A percentile compares a stretch with the other conserved stretches of the same genome.
Evolutionary conservation across 2,888 invertebrate species (phyloP).

Genomic region (Marasmarcha lunaedactyla): DNA sequence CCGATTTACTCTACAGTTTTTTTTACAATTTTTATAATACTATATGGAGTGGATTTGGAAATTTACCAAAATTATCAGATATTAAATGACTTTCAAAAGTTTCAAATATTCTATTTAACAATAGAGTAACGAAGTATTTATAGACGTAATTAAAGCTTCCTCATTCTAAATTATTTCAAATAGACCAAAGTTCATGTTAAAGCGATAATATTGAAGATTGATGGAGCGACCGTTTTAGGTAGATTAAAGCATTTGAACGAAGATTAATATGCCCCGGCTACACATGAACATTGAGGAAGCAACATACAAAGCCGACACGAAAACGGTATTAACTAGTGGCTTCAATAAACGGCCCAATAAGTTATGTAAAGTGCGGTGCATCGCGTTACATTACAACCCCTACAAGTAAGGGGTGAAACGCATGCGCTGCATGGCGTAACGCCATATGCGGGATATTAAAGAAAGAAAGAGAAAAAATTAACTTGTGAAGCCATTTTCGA

Average conservation of each 20-base stretch:
- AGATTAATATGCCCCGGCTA: slow-evolving; percentile 48
- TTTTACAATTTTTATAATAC: too few relatives aligned
- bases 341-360: slow-evolving; percentile 66
- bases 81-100: too few relatives aligned
- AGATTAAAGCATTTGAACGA: slow-evolving; percentile 40
- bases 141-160: neutral
- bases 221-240: slow-evolving; percentile 32
- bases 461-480: slow-evolving; percentile 71
- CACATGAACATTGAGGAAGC: slow-evolving; percentile 38
- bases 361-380: slow-evolving; percentile 68
- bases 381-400: slow-evolving; percentile 65
- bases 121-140: too few relatives aligned
- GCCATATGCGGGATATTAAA: slow-evolving; percentile 71
- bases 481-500: slow-evolving; percentile 71
- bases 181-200: neutral
- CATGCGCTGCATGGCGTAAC: slow-evolving; percentile 65
- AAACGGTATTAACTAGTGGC: slow-evolving; percentile 64
- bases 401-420: slow-evolving; percentile 44
- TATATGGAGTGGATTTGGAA: too few relatives aligned
- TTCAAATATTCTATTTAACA: too few relatives aligned
- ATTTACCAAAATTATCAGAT: too few relatives aligned
- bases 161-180: neutral
- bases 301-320: slow-evolving; percentile 56
- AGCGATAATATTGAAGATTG: slow-evolving; percentile 26
- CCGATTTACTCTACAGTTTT: too few relatives aligned